These are phyloP conservation scores for Episyrphus balteatus DNA, from an alignment of 1,140 invertebrate genomes.

Conservation along the genomic window DNA sequence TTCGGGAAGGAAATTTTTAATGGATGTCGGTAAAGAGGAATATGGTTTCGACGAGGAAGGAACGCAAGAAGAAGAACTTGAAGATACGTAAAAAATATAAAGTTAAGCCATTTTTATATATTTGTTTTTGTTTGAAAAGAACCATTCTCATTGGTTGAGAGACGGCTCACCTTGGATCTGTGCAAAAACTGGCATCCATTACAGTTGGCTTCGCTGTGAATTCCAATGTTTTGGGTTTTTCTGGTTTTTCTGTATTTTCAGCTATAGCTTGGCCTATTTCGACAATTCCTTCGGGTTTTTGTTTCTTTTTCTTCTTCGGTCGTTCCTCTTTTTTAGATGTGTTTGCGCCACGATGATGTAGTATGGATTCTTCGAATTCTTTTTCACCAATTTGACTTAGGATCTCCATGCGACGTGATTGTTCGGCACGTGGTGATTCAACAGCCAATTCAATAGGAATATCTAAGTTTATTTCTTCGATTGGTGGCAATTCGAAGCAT, in stretches of 20 bases:
- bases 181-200: constrained; percentile 32
- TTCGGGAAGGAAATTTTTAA: constrained; percentile 19
- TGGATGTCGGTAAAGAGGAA: constrained; percentile 15
- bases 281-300: constrained; percentile 17
- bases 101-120: not conserved
- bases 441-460: constrained; percentile 35
- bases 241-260: constrained; percentile 1
- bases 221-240: constrained; percentile 3
- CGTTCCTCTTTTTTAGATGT: constrained; percentile 1
- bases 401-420: constrained; percentile 31
- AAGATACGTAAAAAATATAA: not conserved
- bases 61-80: not conserved
- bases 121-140: constrained; percentile 22
- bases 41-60: constrained; percentile 16
- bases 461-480: constrained; percentile 36
- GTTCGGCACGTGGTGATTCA: constrained; percentile 28
- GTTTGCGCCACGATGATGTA: constrained; percentile 15
- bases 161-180: too few relatives aligned
- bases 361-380: constrained; percentile 30
- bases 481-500: constrained; percentile 40
- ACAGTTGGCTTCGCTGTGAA: constrained; percentile 20
- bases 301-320: constrained; percentile 3
- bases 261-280: constrained; percentile 29
- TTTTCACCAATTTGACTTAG: constrained; percentile 30
- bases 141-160: too few relatives aligned